Conservation (phyloP, 2,113 vertebrate genomes). For the Psammodynastes pulverulentus region DNA sequence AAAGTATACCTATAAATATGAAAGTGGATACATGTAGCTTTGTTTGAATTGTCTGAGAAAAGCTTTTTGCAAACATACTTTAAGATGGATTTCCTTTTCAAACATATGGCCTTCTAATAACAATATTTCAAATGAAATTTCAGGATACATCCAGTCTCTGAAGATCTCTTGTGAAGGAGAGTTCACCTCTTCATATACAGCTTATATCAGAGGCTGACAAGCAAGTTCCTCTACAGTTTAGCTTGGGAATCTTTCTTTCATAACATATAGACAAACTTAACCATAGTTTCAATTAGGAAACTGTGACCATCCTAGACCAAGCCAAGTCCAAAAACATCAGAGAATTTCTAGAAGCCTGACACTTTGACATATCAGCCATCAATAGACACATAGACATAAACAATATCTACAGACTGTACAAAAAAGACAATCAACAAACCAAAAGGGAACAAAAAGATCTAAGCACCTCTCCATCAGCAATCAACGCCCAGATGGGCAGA, state of each 20-base stretch:
- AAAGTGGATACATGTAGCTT: neutral
- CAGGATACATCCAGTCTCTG: neutral
- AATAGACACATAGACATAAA: neutral
- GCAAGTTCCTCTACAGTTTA: neutral
- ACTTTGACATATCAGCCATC: neutral
- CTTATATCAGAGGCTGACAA: neutral
- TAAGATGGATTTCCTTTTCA: neutral
- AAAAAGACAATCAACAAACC: neutral
- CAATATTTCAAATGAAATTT: neutral
- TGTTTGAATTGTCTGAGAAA: neutral
- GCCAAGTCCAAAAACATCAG: neutral
- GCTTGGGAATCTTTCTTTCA: neutral
- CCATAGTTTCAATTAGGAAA: neutral
- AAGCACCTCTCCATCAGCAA: neutral
- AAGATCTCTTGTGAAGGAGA: neutral
- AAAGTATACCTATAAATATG: neutral
- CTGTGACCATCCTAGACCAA: neutral
- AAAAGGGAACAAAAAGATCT: neutral
- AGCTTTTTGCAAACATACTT: neutral
- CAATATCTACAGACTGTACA: neutral
- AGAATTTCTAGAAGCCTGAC: neutral
- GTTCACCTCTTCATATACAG: neutral
- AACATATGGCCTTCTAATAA: neutral
- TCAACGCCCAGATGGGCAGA: neutral
- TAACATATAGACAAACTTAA: neutral